Conservation (phyloP, 2,797 vertebrate genomes). For the Sebastiscus tertius region DNA sequence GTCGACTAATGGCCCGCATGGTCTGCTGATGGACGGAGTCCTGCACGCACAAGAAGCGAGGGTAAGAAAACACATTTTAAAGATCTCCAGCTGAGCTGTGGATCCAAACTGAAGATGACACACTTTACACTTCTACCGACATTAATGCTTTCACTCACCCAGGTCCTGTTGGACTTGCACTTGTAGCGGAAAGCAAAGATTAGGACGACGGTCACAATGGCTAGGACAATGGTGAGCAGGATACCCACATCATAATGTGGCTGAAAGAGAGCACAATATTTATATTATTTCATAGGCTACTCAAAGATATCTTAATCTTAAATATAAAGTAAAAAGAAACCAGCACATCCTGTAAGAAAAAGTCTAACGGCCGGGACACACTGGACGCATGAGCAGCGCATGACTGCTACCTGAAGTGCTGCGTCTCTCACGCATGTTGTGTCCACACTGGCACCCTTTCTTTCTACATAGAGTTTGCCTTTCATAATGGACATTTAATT, state of each 20-base stretch:
- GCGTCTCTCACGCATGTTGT: too few species aligned
- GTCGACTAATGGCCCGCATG: conserved; percentile 88
- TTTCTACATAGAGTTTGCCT: too few species aligned
- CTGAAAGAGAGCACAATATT: conserved; percentile 67
- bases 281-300: not conserved
- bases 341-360: not conserved
- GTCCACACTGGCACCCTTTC: too few species aligned
- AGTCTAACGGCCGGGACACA: not conserved
- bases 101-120: not conserved
- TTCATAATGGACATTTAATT: too few species aligned
- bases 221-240: conserved; percentile 92
- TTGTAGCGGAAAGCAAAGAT: conserved; percentile 92
- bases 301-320: not conserved
- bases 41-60: conserved; percentile 60
- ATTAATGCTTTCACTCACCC: conserved; percentile 79
- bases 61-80: not conserved
- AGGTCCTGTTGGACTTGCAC: conserved; percentile 90
- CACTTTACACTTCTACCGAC: not conserved
- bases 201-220: conserved; percentile 88
- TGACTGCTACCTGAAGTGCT: too few species aligned
- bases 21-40: conserved; percentile 94
- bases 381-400: too few species aligned
- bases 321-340: not conserved
- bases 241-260: conserved; percentile 94
- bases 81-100: not conserved